These are phyloP conservation scores for Littorina saxatilis DNA, from an alignment of 1,140 invertebrate genomes.

Conservation along the genomic window DNA sequence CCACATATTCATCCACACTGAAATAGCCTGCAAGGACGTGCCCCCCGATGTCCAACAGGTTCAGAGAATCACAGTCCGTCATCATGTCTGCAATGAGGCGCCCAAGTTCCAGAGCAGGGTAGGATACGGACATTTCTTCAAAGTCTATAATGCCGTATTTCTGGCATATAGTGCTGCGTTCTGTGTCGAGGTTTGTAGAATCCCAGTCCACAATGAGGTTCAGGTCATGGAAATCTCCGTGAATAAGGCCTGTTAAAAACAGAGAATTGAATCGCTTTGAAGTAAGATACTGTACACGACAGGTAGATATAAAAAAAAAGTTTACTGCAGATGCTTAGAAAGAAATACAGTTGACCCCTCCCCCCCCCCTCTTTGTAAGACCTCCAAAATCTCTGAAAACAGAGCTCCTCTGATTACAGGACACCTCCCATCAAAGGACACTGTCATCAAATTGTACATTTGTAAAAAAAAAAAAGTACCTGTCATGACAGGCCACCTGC, in stretches of 20 bases:
- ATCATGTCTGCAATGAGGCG: constrained; percentile 35
- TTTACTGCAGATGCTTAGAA: background rate
- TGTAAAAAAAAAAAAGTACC: no score
- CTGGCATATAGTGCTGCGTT: background rate
- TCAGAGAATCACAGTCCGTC: constrained; percentile 14
- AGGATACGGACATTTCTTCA: constrained; percentile 26
- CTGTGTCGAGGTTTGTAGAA: background rate
- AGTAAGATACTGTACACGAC: no score
- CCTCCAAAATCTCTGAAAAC: no score
- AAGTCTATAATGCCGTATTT: constrained; percentile 37
- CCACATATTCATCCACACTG: background rate
- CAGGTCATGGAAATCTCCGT: constrained; percentile 24
- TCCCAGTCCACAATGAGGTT: constrained; percentile 26
- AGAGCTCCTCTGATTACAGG: background rate
- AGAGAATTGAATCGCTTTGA: no score
- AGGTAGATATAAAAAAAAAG: constrained; percentile 22
- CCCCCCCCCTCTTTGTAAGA: no score
- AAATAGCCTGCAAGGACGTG: constrained; percentile 24
- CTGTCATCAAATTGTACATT: background rate
- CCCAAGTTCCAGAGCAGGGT: constrained; percentile 14
- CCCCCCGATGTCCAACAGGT: background rate
- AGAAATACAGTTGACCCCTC: background rate
- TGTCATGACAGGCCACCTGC: no score
- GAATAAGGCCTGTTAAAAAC: constrained; percentile 24
- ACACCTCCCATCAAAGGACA: no score